Evolutionary conservation across 2,888 invertebrate genomes (phyloP), one percentile per base, ranked within the genome.

Genomic region (Melieria crassipennis): DNA sequence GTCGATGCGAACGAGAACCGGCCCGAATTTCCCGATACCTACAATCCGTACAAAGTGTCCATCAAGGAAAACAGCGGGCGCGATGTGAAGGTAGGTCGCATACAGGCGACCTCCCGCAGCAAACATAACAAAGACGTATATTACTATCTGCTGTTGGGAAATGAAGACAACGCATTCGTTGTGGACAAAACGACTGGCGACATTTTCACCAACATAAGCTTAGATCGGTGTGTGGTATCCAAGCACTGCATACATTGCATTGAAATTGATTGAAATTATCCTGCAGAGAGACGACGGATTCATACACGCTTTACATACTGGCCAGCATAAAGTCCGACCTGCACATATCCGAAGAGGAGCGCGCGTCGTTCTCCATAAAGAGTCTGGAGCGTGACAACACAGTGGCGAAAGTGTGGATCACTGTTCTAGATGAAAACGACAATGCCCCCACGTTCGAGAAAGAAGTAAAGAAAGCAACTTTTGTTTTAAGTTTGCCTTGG

Each of bases 281-380:
- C 80, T 80, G 9, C 84, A 89, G 95, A 72, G 97, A 97, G 87
- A 88, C 89, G 64, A 90, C 91, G 69, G 90, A 92, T 57, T 90
- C 91, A 10, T 97, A 95, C 83, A 88, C 91, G 4, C 88, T 97
- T 55, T 92, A 92, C 58, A 90, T 97, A 64, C 90, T 94, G 82
- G 96, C 96, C 0, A 94, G 94, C 76, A 96, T 95, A 81, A 93
- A 94, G 82, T 92, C 94, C 0, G 91, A 95, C 79, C 88, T 93
- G 65, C 92, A 92, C 77, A 87, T 90, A 61, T 87, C 88, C 1
- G 83, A 86, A 46, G 88, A 88, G 75, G 88, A 89, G 75, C 82
- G 87, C 43, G 85, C 87, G 7, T 84, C 87, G 45, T 86, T 88
- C 77, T 87, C 88, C 10, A 88, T 86, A 5, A 86, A 86, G 69